Evolutionary conservation across 2,888 invertebrate species (phyloP).

Genomic region (Eurois occulta): DNA sequence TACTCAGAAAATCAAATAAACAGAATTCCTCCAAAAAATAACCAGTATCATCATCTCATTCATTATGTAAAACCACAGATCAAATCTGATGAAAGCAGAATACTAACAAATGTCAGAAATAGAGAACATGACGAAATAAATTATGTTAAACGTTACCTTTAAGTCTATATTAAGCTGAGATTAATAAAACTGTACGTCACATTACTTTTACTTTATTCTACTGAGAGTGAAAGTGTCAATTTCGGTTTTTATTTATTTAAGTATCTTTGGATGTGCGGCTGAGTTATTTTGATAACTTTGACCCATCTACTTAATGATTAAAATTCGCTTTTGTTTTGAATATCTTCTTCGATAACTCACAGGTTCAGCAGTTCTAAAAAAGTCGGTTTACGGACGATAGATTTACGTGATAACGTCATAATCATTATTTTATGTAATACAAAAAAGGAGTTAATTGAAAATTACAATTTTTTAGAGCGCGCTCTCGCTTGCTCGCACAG

Average conservation of each 20-base stretch:
- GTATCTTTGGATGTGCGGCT: neutral
- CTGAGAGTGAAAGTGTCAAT: conserved; percentile 53
- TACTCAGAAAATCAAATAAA: neutral
- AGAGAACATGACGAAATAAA: conserved; percentile 26
- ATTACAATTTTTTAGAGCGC: too few relatives aligned
- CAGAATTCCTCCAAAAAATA: neutral
- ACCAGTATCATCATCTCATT: conserved; percentile 8
- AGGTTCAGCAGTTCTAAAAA: too few relatives aligned
- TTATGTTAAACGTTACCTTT: conserved; percentile 33
- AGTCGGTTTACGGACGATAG: too few relatives aligned
- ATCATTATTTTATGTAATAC: too few relatives aligned
- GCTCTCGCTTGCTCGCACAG: too few relatives aligned
- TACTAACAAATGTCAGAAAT: conserved; percentile 23
- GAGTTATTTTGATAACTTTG: neutral
- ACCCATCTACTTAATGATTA: neutral
- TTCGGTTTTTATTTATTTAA: conserved; percentile 32
- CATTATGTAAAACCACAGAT: conserved; percentile 38
- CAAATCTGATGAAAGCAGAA: conserved; percentile 44
- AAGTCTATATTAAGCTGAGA: conserved; percentile 51
- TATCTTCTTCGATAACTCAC: neutral
- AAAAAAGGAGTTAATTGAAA: too few relatives aligned
- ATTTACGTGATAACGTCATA: too few relatives aligned
- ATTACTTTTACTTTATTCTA: conserved; percentile 55
- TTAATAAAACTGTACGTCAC: conserved; percentile 36
- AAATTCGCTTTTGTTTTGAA: neutral